Evolutionary conservation across 2,797 vertebrate species (phyloP).

Genomic region (Tenualosa thibaudeaui): DNA sequence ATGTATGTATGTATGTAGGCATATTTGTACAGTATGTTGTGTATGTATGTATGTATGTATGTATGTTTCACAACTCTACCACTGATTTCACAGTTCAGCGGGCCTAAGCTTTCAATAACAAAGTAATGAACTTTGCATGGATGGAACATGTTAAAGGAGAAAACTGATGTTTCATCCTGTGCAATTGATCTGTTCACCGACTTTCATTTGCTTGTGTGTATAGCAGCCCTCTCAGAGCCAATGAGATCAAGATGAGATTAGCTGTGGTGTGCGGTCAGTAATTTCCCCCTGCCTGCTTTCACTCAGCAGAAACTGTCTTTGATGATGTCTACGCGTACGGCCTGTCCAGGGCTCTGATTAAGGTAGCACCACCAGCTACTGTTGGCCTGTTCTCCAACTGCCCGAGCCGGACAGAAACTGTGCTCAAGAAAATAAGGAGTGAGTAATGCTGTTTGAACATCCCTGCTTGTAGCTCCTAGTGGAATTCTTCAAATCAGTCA

Average conservation of each 20-base stretch:
- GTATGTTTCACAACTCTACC: neutral
- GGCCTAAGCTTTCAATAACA: neutral
- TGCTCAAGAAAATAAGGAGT: conserved; percentile 35
- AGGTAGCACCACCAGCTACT: conserved; percentile 67
- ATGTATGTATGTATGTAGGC: neutral
- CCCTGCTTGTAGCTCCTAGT: neutral
- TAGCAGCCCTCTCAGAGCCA: neutral
- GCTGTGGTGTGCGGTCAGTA: neutral
- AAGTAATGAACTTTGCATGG: neutral
- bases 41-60: neutral
- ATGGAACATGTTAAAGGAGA: neutral
- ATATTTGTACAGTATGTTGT: too few relatives aligned
- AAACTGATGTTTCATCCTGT: neutral
- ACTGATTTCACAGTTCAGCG: neutral
- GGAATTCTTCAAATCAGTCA: neutral
- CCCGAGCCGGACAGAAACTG: conserved; percentile 59
- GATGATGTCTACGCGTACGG: conserved; percentile 73
- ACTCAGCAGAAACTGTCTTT: neutral
- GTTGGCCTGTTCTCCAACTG: conserved; percentile 74
- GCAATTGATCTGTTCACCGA: neutral
- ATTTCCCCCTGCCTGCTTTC: neutral
- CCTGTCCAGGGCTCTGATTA: conserved; percentile 69
- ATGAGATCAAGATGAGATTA: neutral
- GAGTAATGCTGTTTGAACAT: conserved; percentile 9
- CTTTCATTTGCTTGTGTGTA: neutral